These are phyloP conservation scores for Callionymus lyra DNA, from an alignment of 2,113 vertebrate genomes.

Conservation along the genomic window DNA sequence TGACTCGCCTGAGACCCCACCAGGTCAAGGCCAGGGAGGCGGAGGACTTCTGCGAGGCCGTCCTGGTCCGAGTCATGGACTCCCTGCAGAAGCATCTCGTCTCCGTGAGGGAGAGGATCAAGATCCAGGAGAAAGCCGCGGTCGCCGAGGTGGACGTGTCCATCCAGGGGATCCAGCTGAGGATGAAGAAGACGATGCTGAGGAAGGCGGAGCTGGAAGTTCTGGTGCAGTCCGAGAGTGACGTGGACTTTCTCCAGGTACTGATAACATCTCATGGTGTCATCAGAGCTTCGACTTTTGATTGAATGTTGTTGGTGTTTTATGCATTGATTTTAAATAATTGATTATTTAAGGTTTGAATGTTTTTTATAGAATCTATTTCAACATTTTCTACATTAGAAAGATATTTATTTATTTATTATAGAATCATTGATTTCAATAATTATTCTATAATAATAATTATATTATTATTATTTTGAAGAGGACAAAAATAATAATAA, in stretches of 20 bases:
- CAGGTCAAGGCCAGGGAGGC: constrained; percentile 28
- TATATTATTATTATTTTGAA: no score
- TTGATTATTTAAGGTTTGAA: no score
- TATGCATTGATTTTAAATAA: no score
- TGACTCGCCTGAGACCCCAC: no score
- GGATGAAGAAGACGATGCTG: constrained; percentile 25
- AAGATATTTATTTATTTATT: no score
- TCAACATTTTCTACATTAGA: no score
- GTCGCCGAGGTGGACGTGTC: constrained; percentile 10
- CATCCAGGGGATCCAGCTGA: constrained; percentile 13
- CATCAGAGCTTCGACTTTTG: no score
- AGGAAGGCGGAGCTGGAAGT: constrained; percentile 29
- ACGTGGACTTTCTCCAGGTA: constrained; percentile 50
- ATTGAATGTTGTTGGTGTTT: no score
- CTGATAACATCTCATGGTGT: not conserved
- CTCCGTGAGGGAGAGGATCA: constrained; percentile 28
- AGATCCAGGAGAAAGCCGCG: constrained; percentile 10
- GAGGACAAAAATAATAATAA: no score
- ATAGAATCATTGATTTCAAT: no score
- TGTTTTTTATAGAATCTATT: no score
- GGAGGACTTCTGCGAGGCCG: constrained; percentile 28
- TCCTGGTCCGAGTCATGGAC: constrained; percentile 27
- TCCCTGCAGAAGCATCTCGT: constrained; percentile 34
- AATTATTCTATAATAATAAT: no score
- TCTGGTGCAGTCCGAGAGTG: constrained; percentile 19